Evolutionary conservation across 2,888 invertebrate species (phyloP), one percentile per base, ranked within the genome.

Genomic region (Maniola hyperantus): DNA sequence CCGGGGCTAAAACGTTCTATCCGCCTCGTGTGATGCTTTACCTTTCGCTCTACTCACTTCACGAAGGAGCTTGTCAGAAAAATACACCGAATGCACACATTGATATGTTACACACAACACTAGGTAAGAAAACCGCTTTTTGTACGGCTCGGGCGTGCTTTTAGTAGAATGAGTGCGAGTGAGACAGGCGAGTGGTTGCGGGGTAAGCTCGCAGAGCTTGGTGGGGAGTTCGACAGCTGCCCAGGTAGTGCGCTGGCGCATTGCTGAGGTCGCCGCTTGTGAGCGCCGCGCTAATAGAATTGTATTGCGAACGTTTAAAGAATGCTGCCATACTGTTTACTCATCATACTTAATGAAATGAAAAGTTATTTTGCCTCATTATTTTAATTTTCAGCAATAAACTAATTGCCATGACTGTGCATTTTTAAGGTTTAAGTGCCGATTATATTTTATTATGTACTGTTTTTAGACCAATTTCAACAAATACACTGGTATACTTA

Each of bases 181-280:
- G 83, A 80, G 91, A 91, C 73, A 78, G 89, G 78, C 73, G 71
- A 80, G 85, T 83, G 82, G 85, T 84, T 79, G 85, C 85, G 85
- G 89, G 89, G 84, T 84, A 83, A 83, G 83, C 81, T 81, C 76
- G 79, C 79, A 78, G 69, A 79, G 80, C 75, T 80, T 82, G 85
- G 90, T 87, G 89, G 91, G 90, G 91, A 81, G 79, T 82, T 70
- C 83, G 83, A 88, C 92, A 91, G 91, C 91, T 91, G 92, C 88
- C 84, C 88, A 90, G 90, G 91, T 90, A 91, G 90, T 87, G 85
- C 82, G 81, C 84, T 75, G 82, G 85, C 88, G 85, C 84, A 83
- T 80, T 84, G 88, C 86, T 82, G 83, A 82, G 87, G 85, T 87
- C 89, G 81, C 81, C 83, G 88, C 90, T 90, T 89, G 88, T 91